Evolutionary conservation across 2,888 invertebrate genomes (phyloP).

Genomic region (Eurytoma adleriae): DNA sequence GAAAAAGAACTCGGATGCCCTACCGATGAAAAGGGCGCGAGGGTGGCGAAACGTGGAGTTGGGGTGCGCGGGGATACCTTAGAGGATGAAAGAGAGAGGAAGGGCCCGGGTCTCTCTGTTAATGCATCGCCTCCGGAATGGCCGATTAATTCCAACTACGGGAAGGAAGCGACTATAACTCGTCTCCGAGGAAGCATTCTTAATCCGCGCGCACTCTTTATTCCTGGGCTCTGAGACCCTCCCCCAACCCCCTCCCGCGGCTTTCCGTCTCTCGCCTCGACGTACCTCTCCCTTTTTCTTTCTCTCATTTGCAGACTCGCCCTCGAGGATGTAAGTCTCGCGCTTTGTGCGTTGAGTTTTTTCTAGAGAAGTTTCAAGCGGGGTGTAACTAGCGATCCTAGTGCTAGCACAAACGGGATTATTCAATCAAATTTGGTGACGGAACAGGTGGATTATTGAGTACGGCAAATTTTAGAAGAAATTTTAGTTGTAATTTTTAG

Average conservation of each 20-base stretch:
- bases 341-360: no score
- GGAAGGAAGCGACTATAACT: slow-evolving; percentile 75
- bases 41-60: slow-evolving; percentile 34
- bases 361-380: no score
- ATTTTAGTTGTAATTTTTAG: no score
- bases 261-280: slow-evolving; percentile 42
- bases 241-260: slow-evolving; percentile 44
- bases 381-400: no score
- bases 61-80: not conserved
- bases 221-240: slow-evolving; percentile 63
- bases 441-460: no score
- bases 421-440: no score
- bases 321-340: no score
- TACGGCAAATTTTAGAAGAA: no score
- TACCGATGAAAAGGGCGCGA: slow-evolving; percentile 16
- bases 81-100: slow-evolving; percentile 25
- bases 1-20: not conserved
- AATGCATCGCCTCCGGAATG: slow-evolving; percentile 74
- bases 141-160: slow-evolving; percentile 75
- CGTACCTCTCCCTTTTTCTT: slow-evolving; percentile 46
- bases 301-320: slow-evolving; percentile 27
- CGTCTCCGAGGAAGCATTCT: slow-evolving; percentile 75
- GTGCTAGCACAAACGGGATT: no score
- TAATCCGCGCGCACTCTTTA: slow-evolving; percentile 74
- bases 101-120: slow-evolving; percentile 69